Evolutionary conservation across 1,140 invertebrate genomes (phyloP), one percentile per base, ranked within the genome.

Genomic region (Sitophilus oryzae): DNA sequence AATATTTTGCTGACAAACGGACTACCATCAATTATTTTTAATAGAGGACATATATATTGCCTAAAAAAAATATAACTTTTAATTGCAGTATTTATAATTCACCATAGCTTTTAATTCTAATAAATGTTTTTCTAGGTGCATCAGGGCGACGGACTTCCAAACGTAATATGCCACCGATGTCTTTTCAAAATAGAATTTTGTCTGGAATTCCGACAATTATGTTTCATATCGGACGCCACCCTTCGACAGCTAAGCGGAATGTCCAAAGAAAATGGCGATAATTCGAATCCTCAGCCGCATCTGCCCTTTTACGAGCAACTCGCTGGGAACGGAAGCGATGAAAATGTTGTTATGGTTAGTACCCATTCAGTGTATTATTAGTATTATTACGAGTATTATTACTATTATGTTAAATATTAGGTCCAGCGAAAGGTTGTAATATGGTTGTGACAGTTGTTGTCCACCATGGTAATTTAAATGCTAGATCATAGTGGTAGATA

Each of bases 141-240:
- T 21, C 73, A 73, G 37, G 76, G 76, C 63, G 79, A 81, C 72
- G 79, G 79, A 20, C 66, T 81, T 38, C 79, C 79, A 37, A 71
- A 73, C 35, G 75, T 70, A 52, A 79, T 82, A 49, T 82, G 79
- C 58, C 79, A 80, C 58, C 75, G 78, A 60, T 82, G 79, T 62
- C 66, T 82, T 35, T 79, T 74, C 60, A 78, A 79, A 71, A 68
- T 79, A 40, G 76, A 82, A 62, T 76, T 78, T 60, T 80, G 76
- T 64, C 69, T 76, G 11, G 76, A 79, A 63, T 82, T 81, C 58
- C 72, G 73, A 59, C 66, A 75, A 23, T 71, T 76, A 56, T 79
- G 78, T 63, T 74, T 75, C 35, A 72, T 77, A 64, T 78, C 72
- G 61, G 79, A 81, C 56, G 72, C 74, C 42, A 77, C 76, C 56